Conservation (phyloP, 2,888 invertebrate genomes). For the Tupiocoris notatus region DNA sequence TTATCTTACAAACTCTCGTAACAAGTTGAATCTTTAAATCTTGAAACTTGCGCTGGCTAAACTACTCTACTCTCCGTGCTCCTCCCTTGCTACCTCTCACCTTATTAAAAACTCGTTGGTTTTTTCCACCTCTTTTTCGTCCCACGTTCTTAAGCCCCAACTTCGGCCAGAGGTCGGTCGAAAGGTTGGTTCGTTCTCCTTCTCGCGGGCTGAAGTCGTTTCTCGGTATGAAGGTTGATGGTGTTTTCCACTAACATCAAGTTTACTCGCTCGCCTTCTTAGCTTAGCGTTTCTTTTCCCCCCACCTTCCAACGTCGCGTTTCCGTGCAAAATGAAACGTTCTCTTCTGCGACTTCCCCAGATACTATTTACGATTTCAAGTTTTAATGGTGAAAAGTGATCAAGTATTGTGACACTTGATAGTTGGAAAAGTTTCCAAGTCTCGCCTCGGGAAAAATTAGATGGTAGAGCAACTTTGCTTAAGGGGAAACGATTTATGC, state of each 20-base stretch:
- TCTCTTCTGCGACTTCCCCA: background rate
- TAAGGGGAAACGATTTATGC: background rate
- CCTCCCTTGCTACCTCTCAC: background rate
- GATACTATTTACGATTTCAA: background rate
- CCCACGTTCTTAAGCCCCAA: background rate
- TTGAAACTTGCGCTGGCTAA: constrained; percentile 2
- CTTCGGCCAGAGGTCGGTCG: background rate
- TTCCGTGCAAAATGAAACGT: background rate
- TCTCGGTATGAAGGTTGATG: background rate
- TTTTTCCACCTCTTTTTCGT: background rate
- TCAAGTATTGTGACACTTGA: background rate
- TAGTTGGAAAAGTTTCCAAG: background rate
- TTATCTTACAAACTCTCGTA: constrained; percentile 7
- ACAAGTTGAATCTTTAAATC: constrained; percentile 11
- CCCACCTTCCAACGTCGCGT: background rate
- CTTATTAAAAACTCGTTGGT: constrained; percentile 6
- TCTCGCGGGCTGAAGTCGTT: background rate
- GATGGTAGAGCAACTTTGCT: background rate
- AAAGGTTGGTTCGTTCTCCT: background rate
- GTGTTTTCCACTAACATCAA: background rate
- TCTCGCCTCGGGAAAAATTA: background rate
- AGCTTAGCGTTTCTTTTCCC: background rate
- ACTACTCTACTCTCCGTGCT: background rate
- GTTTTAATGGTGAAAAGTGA: background rate
- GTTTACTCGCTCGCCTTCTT: background rate